These are phyloP conservation scores for Merodon equestris DNA, from an alignment of 2,888 invertebrate species.

Conservation along the genomic window DNA sequence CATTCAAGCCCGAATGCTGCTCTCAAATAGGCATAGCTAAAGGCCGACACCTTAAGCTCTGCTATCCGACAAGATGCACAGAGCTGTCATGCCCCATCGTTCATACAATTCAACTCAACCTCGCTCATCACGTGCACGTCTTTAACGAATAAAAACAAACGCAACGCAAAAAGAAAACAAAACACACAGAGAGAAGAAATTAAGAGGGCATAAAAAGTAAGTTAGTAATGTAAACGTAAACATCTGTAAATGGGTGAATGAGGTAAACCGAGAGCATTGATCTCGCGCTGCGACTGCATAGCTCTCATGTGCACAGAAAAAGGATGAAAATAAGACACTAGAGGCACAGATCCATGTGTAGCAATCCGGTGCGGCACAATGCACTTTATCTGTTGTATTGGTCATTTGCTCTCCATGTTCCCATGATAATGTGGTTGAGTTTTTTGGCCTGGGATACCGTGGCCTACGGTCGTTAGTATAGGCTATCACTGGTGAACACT, in stretches of 20 bases:
- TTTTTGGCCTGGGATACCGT: slow-evolving; percentile 50
- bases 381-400: slow-evolving; percentile 37
- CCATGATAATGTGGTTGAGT: slow-evolving; percentile 55
- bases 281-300: slow-evolving; percentile 46
- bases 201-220: slow-evolving; percentile 54
- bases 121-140: slow-evolving; percentile 51
- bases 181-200: slow-evolving; percentile 14
- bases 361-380: slow-evolving; percentile 35
- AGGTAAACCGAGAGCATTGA: slow-evolving; percentile 58
- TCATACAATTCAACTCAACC: slow-evolving; percentile 10
- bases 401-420: slow-evolving; percentile 46
- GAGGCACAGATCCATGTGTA: slow-evolving; percentile 20
- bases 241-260: slow-evolving; percentile 58
- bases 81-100: too few relatives aligned
- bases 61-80: too few relatives aligned
- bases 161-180: too few relatives aligned
- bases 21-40: too few relatives aligned
- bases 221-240: slow-evolving; percentile 49
- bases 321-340: slow-evolving; percentile 21
- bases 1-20: too few relatives aligned
- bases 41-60: too few relatives aligned
- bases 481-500: slow-evolving; percentile 21
- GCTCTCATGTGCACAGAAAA: slow-evolving; percentile 32
- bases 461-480: too few relatives aligned
- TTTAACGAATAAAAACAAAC: background rate